Evolutionary conservation across 2,113 vertebrate genomes (phyloP).

Genomic region (Anarhynchus alexandrinus): DNA sequence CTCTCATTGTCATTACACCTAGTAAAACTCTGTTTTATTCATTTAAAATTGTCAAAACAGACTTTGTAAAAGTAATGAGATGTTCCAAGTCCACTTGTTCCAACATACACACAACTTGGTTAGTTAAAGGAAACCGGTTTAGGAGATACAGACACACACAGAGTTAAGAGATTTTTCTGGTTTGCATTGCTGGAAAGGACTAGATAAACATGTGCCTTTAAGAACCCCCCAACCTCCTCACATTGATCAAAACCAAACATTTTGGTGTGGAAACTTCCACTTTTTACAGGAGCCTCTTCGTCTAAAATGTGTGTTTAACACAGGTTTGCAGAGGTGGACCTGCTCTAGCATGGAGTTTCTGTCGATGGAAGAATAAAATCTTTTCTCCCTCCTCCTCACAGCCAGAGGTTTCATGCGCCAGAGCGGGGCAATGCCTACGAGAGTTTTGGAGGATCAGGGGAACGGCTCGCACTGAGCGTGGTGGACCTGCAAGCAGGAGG

Average conservation of each 20-base stretch:
- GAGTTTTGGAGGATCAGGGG: neutral
- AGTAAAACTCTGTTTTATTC: conserved; percentile 16
- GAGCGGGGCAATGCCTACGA: neutral
- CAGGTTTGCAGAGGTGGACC: neutral
- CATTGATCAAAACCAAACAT: neutral
- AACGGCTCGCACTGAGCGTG: rapidly evolving
- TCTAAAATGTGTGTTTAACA: neutral
- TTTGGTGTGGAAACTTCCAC: neutral
- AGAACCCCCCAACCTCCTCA: neutral
- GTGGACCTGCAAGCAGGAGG: neutral
- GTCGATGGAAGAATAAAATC: neutral
- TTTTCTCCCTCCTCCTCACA: neutral
- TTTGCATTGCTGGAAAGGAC: neutral
- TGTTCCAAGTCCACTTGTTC: neutral
- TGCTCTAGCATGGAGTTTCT: neutral
- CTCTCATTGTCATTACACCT: conserved; percentile 8
- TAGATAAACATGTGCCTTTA: neutral
- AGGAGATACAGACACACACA: neutral
- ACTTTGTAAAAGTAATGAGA: conserved; percentile 11
- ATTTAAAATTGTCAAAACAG: conserved; percentile 32
- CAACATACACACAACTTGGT: conserved; percentile 8
- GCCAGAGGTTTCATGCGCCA: neutral
- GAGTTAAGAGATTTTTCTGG: conserved; percentile 1
- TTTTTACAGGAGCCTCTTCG: neutral
- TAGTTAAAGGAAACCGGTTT: neutral